phyloP scores from a whole-genome alignment of 2,113 vertebrate species.

The Aegotheles bennettii region DNA sequence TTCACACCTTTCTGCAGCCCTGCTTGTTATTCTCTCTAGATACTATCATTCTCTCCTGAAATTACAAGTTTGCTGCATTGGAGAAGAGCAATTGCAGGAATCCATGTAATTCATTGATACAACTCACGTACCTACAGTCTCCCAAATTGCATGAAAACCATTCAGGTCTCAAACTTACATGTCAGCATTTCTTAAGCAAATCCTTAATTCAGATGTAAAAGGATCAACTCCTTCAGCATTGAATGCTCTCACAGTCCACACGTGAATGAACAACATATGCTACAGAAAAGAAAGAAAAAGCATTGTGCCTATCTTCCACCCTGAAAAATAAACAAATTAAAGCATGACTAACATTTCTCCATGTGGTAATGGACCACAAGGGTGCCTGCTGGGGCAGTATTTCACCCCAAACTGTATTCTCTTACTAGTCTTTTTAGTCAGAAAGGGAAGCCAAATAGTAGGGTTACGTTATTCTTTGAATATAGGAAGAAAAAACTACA shows the following conservation, averaged over 20 bases:
- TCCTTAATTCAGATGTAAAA: not conserved
- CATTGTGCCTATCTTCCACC: not conserved
- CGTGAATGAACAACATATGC: not conserved
- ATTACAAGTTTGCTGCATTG: not conserved
- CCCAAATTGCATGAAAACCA: not conserved
- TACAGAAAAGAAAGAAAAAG: not conserved
- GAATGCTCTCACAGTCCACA: not conserved
- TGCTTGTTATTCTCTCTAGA: not conserved
- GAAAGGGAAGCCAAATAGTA: not conserved
- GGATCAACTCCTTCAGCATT: not conserved
- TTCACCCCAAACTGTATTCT: not conserved
- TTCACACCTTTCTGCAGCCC: not conserved
- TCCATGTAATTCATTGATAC: not conserved
- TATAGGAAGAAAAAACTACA: not conserved
- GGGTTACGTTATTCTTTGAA: not conserved
- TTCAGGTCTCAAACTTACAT: not conserved
- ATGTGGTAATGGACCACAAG: not conserved
- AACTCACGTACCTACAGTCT: not conserved
- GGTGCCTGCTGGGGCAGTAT: not conserved
- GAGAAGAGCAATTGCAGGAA: not conserved
- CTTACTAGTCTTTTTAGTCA: not conserved
- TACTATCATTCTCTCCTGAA: not conserved
- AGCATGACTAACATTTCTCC: not conserved
- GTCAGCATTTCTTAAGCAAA: not conserved
- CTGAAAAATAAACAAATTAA: not conserved